Evolutionary conservation across 2,888 invertebrate species (phyloP), one percentile per base, ranked within the genome.

Genomic region (Coronaproctus castanopsis): DNA sequence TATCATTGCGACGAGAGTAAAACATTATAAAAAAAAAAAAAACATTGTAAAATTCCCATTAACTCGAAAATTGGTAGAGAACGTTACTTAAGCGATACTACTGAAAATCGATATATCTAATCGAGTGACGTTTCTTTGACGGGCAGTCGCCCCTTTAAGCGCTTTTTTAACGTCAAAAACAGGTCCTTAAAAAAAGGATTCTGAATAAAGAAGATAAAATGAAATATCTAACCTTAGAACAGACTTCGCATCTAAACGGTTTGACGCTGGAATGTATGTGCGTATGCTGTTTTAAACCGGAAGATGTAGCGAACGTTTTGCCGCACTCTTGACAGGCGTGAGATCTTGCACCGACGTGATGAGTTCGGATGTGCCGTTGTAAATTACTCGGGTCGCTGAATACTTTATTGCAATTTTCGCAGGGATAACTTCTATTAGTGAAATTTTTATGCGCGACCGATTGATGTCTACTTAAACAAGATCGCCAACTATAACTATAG

Each of bases 271-370:
- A 91, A 78, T 98, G 97, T 68, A 98, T 98, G 76, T 98, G 97
- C 36, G 93, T 92, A 75, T 98, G 97, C 73, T 98, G 98, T 74
- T 98, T 98, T 59, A 98, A 80, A 50, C 98, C 98, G 65, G 93
- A 93, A 62, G 92, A 91, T 50, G 96, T 95, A 55, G 88, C 91
- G 75, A 98, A 98, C 62, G 95, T 95, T 78, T 98, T 98, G 65
- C 96, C 96, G 76, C 98, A 98, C 76, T 96, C 93, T 62, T 87
- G 83, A 71, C 98, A 98, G 66, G 93, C 92, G 81, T 98, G 96
- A 71, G 88, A 86, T 70, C 96, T 81, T 54, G 93, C 92, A 58
- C 95, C 95, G 65, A 87, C 87, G 85, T 96, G 95, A 73, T 89
- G 87, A 65, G 87, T 85, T 70, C 95, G 82, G 74, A 93, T 93